Conservation (phyloP, 1,140 invertebrate genomes). For the Berghia stephanieae region DNA sequence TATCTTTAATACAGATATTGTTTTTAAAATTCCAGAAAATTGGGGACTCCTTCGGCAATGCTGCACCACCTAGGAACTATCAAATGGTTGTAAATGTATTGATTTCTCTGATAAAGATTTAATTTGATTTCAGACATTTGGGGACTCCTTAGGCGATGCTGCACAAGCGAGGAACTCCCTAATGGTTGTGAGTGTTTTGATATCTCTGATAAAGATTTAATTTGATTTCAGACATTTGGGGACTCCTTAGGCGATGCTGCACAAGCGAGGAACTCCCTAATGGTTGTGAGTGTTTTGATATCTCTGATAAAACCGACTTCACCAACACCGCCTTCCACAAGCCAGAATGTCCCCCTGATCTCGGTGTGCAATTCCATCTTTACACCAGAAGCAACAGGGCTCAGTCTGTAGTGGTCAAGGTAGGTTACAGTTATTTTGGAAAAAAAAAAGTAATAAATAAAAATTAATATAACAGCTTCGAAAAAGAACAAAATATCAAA, state of each 20-base stretch:
- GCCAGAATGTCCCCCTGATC: background rate
- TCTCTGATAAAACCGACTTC: background rate
- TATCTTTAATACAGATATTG: too few relatives aligned
- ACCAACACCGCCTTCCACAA: slow-evolving; percentile 3
- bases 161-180: background rate
- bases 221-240: background rate
- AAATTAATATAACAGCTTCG: too few relatives aligned
- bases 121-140: too few relatives aligned
- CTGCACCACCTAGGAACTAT: too few relatives aligned
- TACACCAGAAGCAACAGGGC: background rate
- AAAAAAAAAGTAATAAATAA: too few relatives aligned
- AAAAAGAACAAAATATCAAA: too few relatives aligned
- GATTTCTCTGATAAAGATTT: too few relatives aligned
- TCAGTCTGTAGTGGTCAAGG: too few relatives aligned
- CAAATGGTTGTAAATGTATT: too few relatives aligned
- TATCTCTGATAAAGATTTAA: background rate
- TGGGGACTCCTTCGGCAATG: too few relatives aligned
- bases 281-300: background rate
- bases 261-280: background rate
- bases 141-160: background rate
- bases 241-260: background rate
- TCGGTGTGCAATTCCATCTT: background rate
- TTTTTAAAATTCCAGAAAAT: too few relatives aligned
- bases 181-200: slow-evolving; percentile 3
- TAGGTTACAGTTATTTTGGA: too few relatives aligned